Base-by-base conservation (phyloP, 2,797 vertebrate species). In the Cryptoblepharus egeriae region DNA sequence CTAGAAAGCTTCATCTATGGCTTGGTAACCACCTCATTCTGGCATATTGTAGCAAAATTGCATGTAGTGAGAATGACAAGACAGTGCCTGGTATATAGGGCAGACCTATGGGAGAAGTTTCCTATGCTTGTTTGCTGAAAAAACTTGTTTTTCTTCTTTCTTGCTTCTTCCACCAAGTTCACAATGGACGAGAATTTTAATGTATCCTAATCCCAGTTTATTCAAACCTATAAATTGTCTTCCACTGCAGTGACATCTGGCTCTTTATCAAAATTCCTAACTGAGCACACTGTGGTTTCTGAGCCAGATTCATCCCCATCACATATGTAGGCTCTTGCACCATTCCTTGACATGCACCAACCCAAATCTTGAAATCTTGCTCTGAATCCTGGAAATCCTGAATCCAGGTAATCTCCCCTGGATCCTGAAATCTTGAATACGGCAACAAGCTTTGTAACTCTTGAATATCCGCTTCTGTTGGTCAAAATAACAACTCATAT, bases 171-270 rank as follows among this genome's bases (percentile, higher is more conserved):
- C 85, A 20, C 37, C 77, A 71, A 8, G 26, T 57, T 78, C 72
- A 45, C 0, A 0, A 79, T 67, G 61, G 39, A 57, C 74, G 57
- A 76, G 2, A 0, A 61, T 42, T 18, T 18, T n/a, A n/a, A 86
- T 74, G 74, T 0, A 0, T 76, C n/a, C 65, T 64, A 42, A 77
- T 39, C 24, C 57, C 81, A 88, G 55, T 76, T 64, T 86, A 83
- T 83, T 76, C 72, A 79, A 85, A 86, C 49, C 63, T 80, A 61
- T 89, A 88, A 93, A 88, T 92, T 82, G 88, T 60, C 88, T 86
- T 81, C 58, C 55, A 82, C 87, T 89, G 79, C 81, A 88, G 52
- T 5, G 64, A 63, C n/a, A 5, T 75, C 77, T 80, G 55, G 42
- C 20, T 86, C 58, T 49, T 88, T 84, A 69, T 85, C 77, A 88